Base-by-base conservation (phyloP, 2,797 vertebrate genomes). In the Protosalanx chinensis region DNA sequence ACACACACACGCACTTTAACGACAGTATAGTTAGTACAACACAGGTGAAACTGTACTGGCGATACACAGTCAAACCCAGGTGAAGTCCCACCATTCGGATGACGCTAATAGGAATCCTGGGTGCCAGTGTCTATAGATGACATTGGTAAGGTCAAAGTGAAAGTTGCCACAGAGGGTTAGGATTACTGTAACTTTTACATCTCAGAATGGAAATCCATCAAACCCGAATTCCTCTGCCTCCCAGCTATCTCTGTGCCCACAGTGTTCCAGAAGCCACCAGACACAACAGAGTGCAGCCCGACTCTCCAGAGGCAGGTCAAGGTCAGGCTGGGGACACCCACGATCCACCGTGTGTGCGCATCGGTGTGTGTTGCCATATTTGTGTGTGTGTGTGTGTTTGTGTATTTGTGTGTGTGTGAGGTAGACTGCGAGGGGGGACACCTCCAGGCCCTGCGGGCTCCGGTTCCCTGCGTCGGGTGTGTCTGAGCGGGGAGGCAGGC, bases 381-480 rank as follows among this genome's bases (percentile, higher is more conserved):
- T 61, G 57, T 61, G 58, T 49, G 64, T 49, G 56, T 57, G 67
- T 64, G 58, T 56, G 5, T 12, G 32, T 23, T 33, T 53, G 61
- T 58, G 67, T 62, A n/a, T n/a, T n/a, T n/a, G n/a, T n/a, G 67
- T 59, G 68, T 29, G 46, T 61, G 65, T 59, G 7, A 64, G 59
- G 60, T 67, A 68, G 37, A 67, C 27, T 57, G 58, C 23, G 81
- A 85, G 88, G 90, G 88, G 90, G 90, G n/a, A 90, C 77, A 83
- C 88, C 90, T 93, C 84, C 88, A 85, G 89, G 91, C 88, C 85
- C 80, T 79, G 57, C 82, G 70, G 75, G 85, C 93, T 94, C 89
- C 89, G 83, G 81, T 92, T 94, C 90, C 92, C 90, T 89, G 84
- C 86, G 83, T 80, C 73, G 79, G 79, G 87, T 87, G 89, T 88